phyloP scores from a whole-genome alignment of 2,888 invertebrate species.

The Ellobium chinense region DNA sequence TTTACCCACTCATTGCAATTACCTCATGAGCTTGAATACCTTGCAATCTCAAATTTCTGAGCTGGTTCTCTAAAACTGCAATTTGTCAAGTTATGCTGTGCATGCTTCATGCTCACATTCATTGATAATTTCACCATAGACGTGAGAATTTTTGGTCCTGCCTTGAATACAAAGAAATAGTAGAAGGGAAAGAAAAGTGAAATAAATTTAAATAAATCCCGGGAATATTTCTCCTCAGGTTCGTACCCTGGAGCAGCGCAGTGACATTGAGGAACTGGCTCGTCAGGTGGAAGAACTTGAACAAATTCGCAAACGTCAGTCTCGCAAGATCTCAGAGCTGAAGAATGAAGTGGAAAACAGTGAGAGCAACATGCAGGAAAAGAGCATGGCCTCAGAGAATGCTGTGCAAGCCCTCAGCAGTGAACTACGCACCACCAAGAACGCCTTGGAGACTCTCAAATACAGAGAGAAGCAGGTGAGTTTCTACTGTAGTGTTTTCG shows the following conservation, averaged over 20 bases:
- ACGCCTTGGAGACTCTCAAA: constrained; percentile 70
- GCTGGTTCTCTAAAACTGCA: no score
- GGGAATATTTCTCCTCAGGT: constrained; percentile 54
- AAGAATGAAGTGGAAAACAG: constrained; percentile 66
- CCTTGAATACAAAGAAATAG: neutral
- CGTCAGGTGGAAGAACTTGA: constrained; percentile 76
- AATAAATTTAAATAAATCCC: no score
- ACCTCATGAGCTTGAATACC: no score
- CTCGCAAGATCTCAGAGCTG: constrained; percentile 74
- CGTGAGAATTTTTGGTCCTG: no score
- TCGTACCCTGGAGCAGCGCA: constrained; percentile 73
- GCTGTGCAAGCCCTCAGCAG: constrained; percentile 78
- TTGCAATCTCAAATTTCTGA: no score
- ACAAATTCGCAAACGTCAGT: constrained; percentile 75
- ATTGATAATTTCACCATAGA: no score
- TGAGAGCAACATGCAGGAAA: constrained; percentile 64
- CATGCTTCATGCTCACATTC: no score
- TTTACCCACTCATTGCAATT: no score
- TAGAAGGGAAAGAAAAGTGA: neutral
- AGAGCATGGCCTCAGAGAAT: constrained; percentile 71
- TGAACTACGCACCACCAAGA: constrained; percentile 78
- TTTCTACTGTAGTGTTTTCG: no score
- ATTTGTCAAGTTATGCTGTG: no score
- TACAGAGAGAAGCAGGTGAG: constrained; percentile 75
- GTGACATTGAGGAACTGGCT: constrained; percentile 73